phyloP scores from a whole-genome alignment of 2,888 invertebrate genomes.

The Tiphia femorata region DNA sequence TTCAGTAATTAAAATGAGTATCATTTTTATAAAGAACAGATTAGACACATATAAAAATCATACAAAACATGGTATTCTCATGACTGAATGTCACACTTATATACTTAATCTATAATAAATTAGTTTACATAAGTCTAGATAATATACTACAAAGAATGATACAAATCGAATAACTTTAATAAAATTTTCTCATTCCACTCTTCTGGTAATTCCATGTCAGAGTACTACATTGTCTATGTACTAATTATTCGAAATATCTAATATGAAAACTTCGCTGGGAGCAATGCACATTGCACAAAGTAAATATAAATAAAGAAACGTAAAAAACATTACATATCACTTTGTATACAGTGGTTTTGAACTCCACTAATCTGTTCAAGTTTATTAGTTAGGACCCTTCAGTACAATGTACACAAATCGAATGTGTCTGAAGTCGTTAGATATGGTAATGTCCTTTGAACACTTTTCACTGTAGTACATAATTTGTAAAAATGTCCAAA shows the following conservation, averaged over 20 bases:
- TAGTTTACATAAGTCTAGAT: constrained; percentile 26
- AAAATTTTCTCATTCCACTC: constrained; percentile 35
- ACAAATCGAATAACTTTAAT: constrained; percentile 26
- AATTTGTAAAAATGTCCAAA: constrained; percentile 43
- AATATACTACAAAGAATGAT: constrained; percentile 20
- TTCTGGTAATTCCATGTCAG: constrained; percentile 21
- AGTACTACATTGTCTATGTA: constrained; percentile 31
- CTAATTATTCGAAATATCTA: constrained; percentile 26
- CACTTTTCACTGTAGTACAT: constrained; percentile 37
- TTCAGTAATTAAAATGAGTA: no score
- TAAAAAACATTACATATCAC: constrained; percentile 10
- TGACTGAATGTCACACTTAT: no score
- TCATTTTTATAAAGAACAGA: constrained; percentile 20
- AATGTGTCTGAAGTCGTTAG: constrained; percentile 31
- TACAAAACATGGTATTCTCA: constrained; percentile 38
- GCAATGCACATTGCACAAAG: constrained; percentile 35
- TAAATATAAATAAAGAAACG: constrained; percentile 30
- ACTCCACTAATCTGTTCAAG: constrained; percentile 27
- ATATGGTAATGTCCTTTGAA: constrained; percentile 44
- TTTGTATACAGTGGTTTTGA: constrained; percentile 20
- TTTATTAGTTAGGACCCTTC: constrained; percentile 38
- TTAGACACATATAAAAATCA: constrained; percentile 36
- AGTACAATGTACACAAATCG: constrained; percentile 31
- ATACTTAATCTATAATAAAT: no score
- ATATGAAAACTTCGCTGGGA: constrained; percentile 36